These are phyloP conservation scores for Agriopis marginaria DNA, from an alignment of 2,888 invertebrate species.

Conservation along the genomic window DNA sequence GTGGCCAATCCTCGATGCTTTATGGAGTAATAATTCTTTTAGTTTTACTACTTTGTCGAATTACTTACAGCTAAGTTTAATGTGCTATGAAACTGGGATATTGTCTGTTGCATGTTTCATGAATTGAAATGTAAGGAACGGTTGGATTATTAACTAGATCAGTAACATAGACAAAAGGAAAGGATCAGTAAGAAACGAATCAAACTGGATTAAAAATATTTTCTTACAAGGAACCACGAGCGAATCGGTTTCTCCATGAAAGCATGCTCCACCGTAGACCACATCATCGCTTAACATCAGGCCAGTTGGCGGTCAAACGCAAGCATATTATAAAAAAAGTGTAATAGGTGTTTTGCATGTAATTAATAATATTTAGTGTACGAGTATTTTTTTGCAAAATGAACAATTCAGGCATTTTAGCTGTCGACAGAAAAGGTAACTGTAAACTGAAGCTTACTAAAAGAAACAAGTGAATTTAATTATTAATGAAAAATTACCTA, in stretches of 20 bases:
- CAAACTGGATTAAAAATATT: not conserved
- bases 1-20: conserved; percentile 60
- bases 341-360: not conserved
- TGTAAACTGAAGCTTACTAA: no score
- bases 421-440: no score
- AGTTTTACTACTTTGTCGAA: conserved; percentile 60
- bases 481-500: no score
- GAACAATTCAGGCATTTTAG: no score
- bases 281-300: no score
- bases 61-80: conserved; percentile 40
- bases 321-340: no score
- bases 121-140: conserved; percentile 12
- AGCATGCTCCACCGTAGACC: no score
- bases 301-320: no score
- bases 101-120: conserved; percentile 36
- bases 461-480: no score
- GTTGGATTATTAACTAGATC: conserved; percentile 10
- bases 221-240: not conserved
- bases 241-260: no score
- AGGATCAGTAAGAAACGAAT: not conserved
- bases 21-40: conserved; percentile 67
- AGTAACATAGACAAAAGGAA: no score
- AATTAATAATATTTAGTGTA: not conserved
- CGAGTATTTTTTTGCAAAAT: no score
- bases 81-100: conserved; percentile 35